Evolutionary conservation across 2,797 vertebrate species (phyloP).

Genomic region (Smutsia gigantea): DNA sequence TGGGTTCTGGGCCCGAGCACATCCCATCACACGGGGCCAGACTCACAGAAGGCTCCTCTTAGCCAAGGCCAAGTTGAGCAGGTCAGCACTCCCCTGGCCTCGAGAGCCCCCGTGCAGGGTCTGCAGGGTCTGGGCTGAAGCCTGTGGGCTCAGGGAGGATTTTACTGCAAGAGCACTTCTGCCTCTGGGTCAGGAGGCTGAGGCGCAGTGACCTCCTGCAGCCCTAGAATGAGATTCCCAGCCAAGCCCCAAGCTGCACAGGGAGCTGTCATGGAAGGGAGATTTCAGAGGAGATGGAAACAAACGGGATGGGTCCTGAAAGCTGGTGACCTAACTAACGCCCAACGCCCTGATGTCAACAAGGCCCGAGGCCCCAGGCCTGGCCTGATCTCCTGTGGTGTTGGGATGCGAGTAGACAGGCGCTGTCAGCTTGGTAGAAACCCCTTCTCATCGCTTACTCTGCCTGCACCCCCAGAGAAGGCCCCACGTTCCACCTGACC

Average conservation of each 20-base stretch:
- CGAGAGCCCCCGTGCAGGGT: not conserved
- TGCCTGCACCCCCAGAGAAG: not conserved
- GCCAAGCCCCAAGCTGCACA: not conserved
- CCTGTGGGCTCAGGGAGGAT: not conserved
- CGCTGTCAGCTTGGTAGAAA: not conserved
- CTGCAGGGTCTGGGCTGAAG: not conserved
- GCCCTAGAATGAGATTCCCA: not conserved
- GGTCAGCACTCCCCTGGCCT: not conserved
- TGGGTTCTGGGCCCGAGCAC: not conserved
- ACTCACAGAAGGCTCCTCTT: not conserved
- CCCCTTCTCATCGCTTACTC: not conserved
- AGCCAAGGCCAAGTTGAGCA: not conserved
- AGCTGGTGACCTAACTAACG: not conserved
- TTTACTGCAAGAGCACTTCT: not conserved
- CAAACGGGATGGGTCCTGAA: not conserved
- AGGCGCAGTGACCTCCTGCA: not conserved
- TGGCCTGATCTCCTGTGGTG: not conserved
- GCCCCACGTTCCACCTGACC: not conserved
- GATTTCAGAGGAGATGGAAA: not conserved
- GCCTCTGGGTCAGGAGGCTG: not conserved
- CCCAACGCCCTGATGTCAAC: fast-evolving
- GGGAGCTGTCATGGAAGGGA: not conserved
- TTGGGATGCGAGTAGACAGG: not conserved
- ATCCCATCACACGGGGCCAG: not conserved
- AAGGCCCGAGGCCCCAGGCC: not conserved